Base-by-base conservation (phyloP, 2,797 vertebrate species). In the Bovichtus variegatus region DNA sequence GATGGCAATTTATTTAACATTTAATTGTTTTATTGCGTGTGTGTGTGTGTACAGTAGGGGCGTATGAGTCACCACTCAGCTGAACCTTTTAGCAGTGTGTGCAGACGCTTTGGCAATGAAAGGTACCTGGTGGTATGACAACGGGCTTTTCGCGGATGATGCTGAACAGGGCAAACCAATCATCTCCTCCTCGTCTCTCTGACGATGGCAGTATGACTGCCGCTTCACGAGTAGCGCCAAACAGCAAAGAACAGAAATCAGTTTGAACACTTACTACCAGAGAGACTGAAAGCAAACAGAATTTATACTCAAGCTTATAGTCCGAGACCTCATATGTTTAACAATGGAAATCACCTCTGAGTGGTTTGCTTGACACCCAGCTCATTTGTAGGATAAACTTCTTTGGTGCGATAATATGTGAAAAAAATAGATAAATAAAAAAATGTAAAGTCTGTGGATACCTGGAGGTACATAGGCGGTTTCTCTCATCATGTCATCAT, bases 201-300 rank as follows among this genome's bases (percentile, higher is more conserved):
- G 74, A 64, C 1, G 88, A 5, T 70, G 72, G 84, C 19, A 9
- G 4, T 31, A 60, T 8, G 13, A 74, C 72, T 21, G 80, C 16
- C 21, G 82, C 62, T 36, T 88, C 77, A 47, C 57, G 51, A 27
- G 75, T 11, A 34, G 44, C 65, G 63, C 81, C 89, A 71, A 89
- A 87, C 80, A 71, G 46, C 72, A 50, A 57, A 86, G 83, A 90
- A 92, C 88, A 93, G 82, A 89, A 91, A 75, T 94, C 90, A 64
- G 69, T 78, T 55, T 54, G 34, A 63, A 79, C 36, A 36, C 43
- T 81, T 34, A 6, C 43, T 25, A 59, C 55, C 13, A 13, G 25
- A 72, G 74, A 44, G 74, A 83, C 83, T 85, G 74, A 58, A 78
- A 76, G 74, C 49, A 58, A 51, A 69, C 19, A 68, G 2, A 57